These are phyloP conservation scores for Thecophora atra DNA, from an alignment of 2,888 invertebrate species.

Conservation along the genomic window DNA sequence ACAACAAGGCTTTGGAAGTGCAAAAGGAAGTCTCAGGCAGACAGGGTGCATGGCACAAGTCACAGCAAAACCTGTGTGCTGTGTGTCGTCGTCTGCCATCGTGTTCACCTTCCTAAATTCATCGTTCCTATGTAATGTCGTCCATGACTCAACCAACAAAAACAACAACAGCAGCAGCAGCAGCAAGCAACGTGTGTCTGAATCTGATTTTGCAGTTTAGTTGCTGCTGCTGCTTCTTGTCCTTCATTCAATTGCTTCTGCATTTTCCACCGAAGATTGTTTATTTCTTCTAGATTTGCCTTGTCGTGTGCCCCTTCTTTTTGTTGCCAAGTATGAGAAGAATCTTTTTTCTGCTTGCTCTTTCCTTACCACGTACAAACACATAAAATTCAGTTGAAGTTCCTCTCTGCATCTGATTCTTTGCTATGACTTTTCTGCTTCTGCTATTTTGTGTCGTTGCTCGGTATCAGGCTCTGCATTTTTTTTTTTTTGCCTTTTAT, in stretches of 20 bases:
- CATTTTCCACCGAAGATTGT: slow-evolving; percentile 13
- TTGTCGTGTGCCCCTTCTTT: neutral
- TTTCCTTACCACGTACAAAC: neutral
- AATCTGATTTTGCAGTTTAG: slow-evolving; percentile 24
- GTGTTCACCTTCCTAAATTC: neutral
- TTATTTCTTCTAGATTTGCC: slow-evolving; percentile 15
- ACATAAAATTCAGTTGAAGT: neutral
- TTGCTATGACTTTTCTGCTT: slow-evolving; percentile 11
- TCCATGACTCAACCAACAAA: slow-evolving; percentile 12
- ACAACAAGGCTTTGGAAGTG: neutral
- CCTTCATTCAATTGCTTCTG: slow-evolving; percentile 4
- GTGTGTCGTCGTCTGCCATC: neutral
- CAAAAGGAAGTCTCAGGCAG: neutral
- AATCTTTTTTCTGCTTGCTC: neutral
- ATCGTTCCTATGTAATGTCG: neutral
- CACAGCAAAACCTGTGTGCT: slow-evolving; percentile 17
- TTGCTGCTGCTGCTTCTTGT: neutral
- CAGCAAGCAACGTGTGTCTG: slow-evolving; percentile 38
- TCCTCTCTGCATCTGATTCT: neutral
- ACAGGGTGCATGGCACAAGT: slow-evolving; percentile 28
- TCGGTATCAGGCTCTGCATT: too few relatives aligned
- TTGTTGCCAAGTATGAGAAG: slow-evolving; percentile 2
- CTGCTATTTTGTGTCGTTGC: slow-evolving; percentile 23
- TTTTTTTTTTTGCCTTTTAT: neutral
- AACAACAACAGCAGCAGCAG: too few relatives aligned